These are phyloP conservation scores for Oostethus manadensis DNA, from an alignment of 2,113 vertebrate genomes.

Conservation along the genomic window DNA sequence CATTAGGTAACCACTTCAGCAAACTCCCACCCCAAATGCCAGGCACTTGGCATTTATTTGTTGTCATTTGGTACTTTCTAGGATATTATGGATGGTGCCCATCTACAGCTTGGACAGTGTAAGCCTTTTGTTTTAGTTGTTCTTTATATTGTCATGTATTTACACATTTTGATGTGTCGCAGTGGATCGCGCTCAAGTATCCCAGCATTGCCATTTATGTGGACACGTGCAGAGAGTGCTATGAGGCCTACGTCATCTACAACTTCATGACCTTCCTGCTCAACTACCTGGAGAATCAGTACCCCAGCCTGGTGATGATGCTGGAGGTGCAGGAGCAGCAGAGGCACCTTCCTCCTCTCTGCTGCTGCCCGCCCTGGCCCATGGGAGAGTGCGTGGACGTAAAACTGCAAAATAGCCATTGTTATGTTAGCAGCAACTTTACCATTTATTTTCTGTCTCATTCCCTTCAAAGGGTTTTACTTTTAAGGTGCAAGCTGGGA, in stretches of 20 bases:
- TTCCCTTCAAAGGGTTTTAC: constrained; percentile 79
- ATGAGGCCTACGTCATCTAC: constrained; percentile 98
- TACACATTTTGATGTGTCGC: constrained; percentile 2
- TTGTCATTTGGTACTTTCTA: constrained; percentile 40
- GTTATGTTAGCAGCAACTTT: background rate
- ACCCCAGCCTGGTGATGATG: constrained; percentile 89
- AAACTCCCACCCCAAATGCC: background rate
- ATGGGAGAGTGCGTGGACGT: constrained; percentile 94
- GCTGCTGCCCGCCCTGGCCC: constrained; percentile 91
- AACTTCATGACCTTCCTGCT: constrained; percentile 98
- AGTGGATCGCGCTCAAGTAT: constrained; percentile 97
- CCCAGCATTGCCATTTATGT: constrained; percentile 94
- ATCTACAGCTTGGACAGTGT: constrained; percentile 99
- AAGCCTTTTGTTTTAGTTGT: constrained; percentile 64
- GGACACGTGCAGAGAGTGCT: constrained; percentile 98
- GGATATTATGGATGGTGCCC: constrained; percentile 99
- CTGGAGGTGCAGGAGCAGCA: constrained; percentile 96
- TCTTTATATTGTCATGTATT: background rate
- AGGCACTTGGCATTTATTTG: background rate
- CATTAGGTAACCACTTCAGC: constrained; percentile 79
- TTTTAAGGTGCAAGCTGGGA: constrained; percentile 92
- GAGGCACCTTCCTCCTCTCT: constrained; percentile 89
- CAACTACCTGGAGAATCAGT: constrained; percentile 90
- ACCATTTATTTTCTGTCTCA: background rate
- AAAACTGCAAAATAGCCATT: no score